A percentile compares a stretch with the other conserved stretches of the same genome.
These are phyloP conservation scores for Axis porcinus DNA, from an alignment of 2,113 vertebrate genomes.

Conservation along the genomic window DNA sequence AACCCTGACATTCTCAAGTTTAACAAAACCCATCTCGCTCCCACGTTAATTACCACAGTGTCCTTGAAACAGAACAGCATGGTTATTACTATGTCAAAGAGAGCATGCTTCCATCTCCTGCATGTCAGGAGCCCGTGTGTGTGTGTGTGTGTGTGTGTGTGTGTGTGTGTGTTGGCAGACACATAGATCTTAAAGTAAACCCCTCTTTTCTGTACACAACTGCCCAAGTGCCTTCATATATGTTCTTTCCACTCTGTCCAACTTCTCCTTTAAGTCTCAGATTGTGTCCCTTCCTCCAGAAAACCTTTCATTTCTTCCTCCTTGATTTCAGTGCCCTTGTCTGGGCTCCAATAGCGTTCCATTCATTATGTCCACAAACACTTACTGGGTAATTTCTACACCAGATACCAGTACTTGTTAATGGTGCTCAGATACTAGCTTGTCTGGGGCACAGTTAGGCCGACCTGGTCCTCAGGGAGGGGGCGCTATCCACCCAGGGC, in stretches of 20 bases:
- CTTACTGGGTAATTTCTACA: not conserved
- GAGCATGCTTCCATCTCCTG: not conserved
- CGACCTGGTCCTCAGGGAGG: not conserved
- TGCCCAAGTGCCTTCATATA: not conserved
- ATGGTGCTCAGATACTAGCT: not conserved
- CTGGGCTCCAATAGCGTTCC: not conserved
- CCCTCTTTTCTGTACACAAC: not conserved
- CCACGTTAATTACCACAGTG: not conserved
- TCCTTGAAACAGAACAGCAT: not conserved
- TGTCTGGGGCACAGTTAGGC: not conserved
- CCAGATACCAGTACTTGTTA: not conserved
- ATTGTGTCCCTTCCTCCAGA: not conserved
- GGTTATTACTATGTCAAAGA: constrained; percentile 32
- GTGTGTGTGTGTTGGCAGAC: not conserved
- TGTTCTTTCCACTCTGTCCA: not conserved
- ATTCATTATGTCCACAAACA: not conserved
- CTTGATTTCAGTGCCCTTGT: not conserved
- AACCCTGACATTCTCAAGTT: constrained; percentile 29
- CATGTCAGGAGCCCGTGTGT: not conserved
- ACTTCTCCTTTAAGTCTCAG: not conserved
- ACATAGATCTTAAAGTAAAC: not conserved
- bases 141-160: not conserved
- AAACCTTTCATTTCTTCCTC: not conserved
- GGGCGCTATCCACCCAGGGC: too few species aligned
- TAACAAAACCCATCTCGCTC: not conserved